These are phyloP conservation scores for Nasonovia ribisnigri DNA, from an alignment of 2,888 invertebrate genomes.

Conservation along the genomic window DNA sequence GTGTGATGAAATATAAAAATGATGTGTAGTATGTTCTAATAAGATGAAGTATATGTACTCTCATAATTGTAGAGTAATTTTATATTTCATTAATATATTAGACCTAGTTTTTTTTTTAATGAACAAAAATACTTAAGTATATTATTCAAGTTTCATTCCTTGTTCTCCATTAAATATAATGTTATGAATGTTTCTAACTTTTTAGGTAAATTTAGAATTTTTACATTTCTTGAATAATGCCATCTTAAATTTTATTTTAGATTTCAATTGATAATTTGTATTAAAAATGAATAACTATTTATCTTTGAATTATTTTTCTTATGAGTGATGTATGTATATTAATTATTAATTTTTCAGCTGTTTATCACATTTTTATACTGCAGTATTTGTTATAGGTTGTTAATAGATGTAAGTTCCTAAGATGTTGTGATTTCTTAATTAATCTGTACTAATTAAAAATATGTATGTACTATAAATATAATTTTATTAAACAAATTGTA, in stretches of 20 bases:
- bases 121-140: not conserved
- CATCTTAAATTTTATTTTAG: not conserved
- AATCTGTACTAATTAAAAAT: slow-evolving; percentile 28
- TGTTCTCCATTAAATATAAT: not conserved
- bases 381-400: slow-evolving; percentile 62
- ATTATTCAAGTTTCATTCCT: slow-evolving; percentile 25
- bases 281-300: not conserved
- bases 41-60: not conserved
- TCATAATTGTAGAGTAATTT: not conserved
- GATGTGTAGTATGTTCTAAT: not conserved
- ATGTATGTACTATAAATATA: slow-evolving; percentile 25
- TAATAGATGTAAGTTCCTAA: slow-evolving; percentile 62
- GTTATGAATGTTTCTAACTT: not conserved
- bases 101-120: not conserved
- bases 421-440: slow-evolving; percentile 62
- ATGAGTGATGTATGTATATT: slow-evolving; percentile 9
- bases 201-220: slow-evolving; percentile 24
- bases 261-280: not conserved
- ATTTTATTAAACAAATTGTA: slow-evolving; percentile 30
- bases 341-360: not conserved
- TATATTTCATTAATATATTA: not conserved
- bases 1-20: not conserved
- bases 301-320: slow-evolving; percentile 2
- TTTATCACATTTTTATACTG: slow-evolving; percentile 41
- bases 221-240: slow-evolving; percentile 11